Conservation (phyloP, 2,113 vertebrate genomes). For the Scomber japonicus region DNA sequence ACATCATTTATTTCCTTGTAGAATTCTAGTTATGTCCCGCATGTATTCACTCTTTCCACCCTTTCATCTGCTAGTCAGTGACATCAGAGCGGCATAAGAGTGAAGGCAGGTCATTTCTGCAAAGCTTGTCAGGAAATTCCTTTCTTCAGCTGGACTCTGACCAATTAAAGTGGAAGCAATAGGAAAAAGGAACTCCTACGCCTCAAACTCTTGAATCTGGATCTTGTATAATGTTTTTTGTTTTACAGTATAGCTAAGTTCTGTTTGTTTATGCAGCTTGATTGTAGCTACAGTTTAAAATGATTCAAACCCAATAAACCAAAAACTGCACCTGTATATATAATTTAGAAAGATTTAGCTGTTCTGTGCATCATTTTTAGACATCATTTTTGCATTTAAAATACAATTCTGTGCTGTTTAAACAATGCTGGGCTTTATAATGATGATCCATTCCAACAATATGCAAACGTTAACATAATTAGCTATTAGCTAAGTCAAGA, state of each 20-base stretch:
- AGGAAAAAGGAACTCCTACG: neutral
- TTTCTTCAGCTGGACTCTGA: conserved; percentile 38
- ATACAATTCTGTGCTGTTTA: neutral
- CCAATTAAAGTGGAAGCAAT: conserved; percentile 36
- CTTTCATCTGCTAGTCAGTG: neutral
- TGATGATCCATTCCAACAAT: neutral
- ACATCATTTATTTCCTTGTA: too few relatives aligned
- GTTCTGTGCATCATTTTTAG: neutral
- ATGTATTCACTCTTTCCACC: neutral
- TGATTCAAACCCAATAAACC: neutral
- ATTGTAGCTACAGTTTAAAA: neutral
- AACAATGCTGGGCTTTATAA: neutral
- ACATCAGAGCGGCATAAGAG: conserved; percentile 11
- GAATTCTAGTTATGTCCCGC: neutral
- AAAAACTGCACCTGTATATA: neutral
- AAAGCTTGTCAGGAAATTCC: conserved; percentile 48
- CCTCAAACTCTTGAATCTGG: neutral
- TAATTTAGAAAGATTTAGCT: too few relatives aligned
- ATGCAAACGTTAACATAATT: too few relatives aligned
- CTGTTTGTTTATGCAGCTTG: neutral
- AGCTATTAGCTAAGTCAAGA: too few relatives aligned
- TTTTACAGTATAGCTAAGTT: neutral
- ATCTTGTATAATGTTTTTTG: neutral
- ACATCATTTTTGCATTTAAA: neutral
- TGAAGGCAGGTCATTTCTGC: conserved; percentile 18